Base-by-base conservation (phyloP, 2,888 invertebrate species). In the Drosophila paranaensis region DNA sequence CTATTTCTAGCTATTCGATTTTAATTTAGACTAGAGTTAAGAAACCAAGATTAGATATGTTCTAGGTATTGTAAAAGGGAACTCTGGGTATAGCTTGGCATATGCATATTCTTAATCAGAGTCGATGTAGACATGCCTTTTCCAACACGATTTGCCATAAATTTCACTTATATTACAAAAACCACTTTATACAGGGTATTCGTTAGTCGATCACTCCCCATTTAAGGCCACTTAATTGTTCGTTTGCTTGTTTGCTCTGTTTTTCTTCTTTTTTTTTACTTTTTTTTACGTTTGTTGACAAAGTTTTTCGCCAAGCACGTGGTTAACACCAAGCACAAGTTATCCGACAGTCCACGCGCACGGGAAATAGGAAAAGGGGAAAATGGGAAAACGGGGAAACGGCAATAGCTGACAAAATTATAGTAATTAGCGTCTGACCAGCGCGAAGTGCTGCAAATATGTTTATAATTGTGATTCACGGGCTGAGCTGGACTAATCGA, bases 221-320 rank as follows among this genome's bases (percentile, higher is more conserved):
- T 10, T 11, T 6, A 6, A 11, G 27, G 45, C 51, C 60, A 58
- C 57, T 65, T 64, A 43, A 55, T 55, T 55, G 50, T 60, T 57
- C 56, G 40, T 45, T 57, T 66, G 76, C 66, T 74, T 43, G 40
- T 70, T 60, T 74, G 51, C 63, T 35, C 51, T 43, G 40, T 25
- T 65, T 45, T 42, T 56, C 16, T 68, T 35, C 43, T 20, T 58
- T 37, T 39, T 39, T 16, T 20, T 0, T 20, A 20, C 16, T 57
- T 40, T 25, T 64, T 39, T 46, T 30, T 45, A 25, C 56, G 25
- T 55, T 54, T 71, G 81, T 72, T 73, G 78, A 74, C 87, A 88
- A 83, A 88, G 71, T 88, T 88, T 81, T 70, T 65, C 54, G 66
- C 46, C 45, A 60, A 33, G 64, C 74, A 86, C 87, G 86, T 74